Evolutionary conservation across 2,113 vertebrate species (phyloP), one percentile per base, ranked within the genome.

Genomic region (Sus scrofa): DNA sequence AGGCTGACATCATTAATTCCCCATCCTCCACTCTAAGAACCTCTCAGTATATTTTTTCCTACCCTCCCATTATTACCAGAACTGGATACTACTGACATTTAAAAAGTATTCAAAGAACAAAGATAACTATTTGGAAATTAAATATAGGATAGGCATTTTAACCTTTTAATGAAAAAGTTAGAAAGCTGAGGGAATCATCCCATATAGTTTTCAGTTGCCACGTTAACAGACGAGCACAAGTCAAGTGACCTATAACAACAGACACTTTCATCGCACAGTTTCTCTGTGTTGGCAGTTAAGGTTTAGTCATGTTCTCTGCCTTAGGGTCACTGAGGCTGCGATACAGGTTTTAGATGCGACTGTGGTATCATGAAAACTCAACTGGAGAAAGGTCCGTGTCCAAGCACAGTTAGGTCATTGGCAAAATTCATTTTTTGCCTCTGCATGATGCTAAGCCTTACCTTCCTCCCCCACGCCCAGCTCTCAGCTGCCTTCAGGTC

Each of bases 391-490:
- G 54, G 62, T 20, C 27, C 34, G 54, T 13, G 32, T 93, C 0
- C 16, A 52, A 70, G 12, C 22, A 77, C 20, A 12, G 7, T n/a
- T 70, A 83, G 37, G 16, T 68, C 56, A 7, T 16, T 82, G 85
- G 67, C 18, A 63, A 52, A 81, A 81, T 60, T 44, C 1, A 68
- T 81, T 89, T 71, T 78, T 90, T 71, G 20, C 73, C 60, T 20
- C 30, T 60, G 0, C 86, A 13, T 30, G 67, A 70, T 60, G 58
- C 20, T 54, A 60, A 54, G 71, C 27, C 15, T 27, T 27, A 11
- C 9, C 24, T 7, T 37, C 14, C 34, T 13, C 15, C 37, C 3
- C 68, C 20, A 0, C 16, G 6, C 2, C 1, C 8, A 5, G 44
- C n/a, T 90, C 30, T 30, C 11, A 44, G 77, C 14, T 52, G 16